These are phyloP conservation scores for Silurus glanis DNA, from an alignment of 2,113 vertebrate genomes.

Conservation along the genomic window DNA sequence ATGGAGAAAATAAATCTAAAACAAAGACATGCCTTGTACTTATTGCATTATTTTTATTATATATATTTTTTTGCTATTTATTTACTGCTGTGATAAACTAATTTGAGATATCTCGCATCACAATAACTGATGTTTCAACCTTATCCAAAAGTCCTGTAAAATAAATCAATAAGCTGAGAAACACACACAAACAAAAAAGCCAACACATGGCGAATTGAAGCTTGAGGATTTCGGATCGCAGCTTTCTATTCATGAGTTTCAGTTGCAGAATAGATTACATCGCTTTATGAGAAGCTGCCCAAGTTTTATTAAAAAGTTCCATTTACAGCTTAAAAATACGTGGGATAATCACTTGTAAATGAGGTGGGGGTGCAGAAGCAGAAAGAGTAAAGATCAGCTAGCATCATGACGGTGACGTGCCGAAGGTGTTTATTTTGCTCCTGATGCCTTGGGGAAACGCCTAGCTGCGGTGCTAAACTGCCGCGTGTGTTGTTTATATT, in stretches of 20 bases:
- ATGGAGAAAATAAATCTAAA: neutral
- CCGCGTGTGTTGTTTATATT: slow-evolving; percentile 65
- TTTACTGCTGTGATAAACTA: neutral
- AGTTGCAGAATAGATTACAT: neutral
- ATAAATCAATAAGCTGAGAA: neutral
- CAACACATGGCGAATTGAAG: neutral
- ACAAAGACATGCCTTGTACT: neutral
- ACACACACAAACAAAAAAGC: too few relatives aligned
- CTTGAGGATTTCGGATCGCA: neutral
- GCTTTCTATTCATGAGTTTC: neutral
- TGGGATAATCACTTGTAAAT: neutral
- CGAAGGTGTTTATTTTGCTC: slow-evolving; percentile 59
- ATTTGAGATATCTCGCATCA: neutral
- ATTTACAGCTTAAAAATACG: slow-evolving; percentile 2
- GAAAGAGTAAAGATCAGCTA: neutral
- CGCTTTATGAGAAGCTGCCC: neutral
- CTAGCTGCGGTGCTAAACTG: slow-evolving; percentile 59
- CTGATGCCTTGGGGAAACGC: slow-evolving; percentile 60
- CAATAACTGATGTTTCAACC: neutral
- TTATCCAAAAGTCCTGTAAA: neutral
- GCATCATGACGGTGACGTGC: neutral
- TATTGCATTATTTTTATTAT: too few relatives aligned
- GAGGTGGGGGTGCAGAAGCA: neutral
- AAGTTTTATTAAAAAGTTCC: neutral
- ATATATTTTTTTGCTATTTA: neutral